Evolutionary conservation across 64 coral and sea anemone species (phyloP).

Genomic region (Stichodactyla helianthus): DNA sequence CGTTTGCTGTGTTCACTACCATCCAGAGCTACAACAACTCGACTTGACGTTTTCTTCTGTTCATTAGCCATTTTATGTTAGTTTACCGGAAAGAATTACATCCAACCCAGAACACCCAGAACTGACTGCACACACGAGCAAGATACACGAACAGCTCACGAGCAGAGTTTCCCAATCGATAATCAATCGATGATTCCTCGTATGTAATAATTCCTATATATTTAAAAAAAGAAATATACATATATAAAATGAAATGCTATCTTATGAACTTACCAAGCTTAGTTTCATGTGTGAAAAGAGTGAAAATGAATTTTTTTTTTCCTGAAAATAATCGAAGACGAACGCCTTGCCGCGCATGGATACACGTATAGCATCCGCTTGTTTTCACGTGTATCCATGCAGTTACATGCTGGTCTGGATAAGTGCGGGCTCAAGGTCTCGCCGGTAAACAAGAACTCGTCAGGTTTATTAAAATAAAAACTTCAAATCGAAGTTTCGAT

Average conservation of each 20-base stretch:
- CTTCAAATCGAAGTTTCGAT: background rate
- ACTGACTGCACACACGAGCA: background rate
- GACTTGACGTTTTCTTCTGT: background rate
- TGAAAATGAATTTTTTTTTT: no score
- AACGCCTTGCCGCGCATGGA: no score
- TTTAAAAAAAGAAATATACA: background rate
- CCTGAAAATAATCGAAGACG: no score
- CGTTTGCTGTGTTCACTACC: constrained; percentile 31
- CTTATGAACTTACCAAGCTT: background rate
- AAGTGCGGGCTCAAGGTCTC: background rate
- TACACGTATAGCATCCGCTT: background rate
- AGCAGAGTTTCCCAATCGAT: background rate
- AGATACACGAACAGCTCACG: background rate
- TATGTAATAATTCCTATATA: background rate
- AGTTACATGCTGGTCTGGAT: background rate
- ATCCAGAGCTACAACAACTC: constrained; percentile 16
- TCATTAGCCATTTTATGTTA: background rate
- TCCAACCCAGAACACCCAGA: background rate
- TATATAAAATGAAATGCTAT: background rate
- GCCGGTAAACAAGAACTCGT: constrained; percentile 18
- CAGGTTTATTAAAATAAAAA: background rate
- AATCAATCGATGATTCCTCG: background rate
- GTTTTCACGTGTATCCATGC: constrained; percentile 13
- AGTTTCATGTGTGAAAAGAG: background rate
- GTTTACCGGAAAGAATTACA: background rate